These are phyloP conservation scores for Sisyra nigra DNA, from an alignment of 2,888 invertebrate species.

Conservation along the genomic window DNA sequence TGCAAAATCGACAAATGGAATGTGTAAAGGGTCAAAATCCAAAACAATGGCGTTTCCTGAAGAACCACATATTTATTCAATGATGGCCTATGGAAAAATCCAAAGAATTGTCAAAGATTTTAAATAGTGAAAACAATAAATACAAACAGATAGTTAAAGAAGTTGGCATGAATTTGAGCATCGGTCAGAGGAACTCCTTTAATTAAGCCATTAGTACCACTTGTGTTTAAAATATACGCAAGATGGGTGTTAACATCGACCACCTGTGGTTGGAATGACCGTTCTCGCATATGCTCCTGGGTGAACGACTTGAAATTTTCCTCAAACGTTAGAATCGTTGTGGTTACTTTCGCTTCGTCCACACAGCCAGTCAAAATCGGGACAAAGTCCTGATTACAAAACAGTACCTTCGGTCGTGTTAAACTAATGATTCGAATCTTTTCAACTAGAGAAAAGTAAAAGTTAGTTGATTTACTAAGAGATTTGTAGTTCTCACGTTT, in stretches of 20 bases:
- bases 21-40: too few species aligned
- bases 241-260: neutral
- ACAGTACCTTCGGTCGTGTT: neutral
- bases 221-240: neutral
- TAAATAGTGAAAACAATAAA: too few species aligned
- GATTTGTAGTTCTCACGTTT: neutral
- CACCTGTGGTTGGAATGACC: neutral
- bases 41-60: too few species aligned
- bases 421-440: constrained; percentile 1
- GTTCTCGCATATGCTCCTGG: neutral
- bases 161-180: too few species aligned
- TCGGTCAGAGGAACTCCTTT: neutral
- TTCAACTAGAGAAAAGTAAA: neutral
- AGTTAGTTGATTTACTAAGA: neutral
- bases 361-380: neutral
- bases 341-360: neutral
- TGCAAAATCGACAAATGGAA: too few species aligned
- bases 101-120: too few species aligned
- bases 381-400: constrained; percentile 1
- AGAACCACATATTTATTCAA: too few species aligned
- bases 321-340: neutral
- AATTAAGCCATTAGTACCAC: neutral
- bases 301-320: neutral
- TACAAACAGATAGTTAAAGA: too few species aligned
- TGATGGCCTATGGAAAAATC: too few species aligned